Evolutionary conservation across 2,888 invertebrate species (phyloP).

Genomic region (Drosophila macrospina): DNA sequence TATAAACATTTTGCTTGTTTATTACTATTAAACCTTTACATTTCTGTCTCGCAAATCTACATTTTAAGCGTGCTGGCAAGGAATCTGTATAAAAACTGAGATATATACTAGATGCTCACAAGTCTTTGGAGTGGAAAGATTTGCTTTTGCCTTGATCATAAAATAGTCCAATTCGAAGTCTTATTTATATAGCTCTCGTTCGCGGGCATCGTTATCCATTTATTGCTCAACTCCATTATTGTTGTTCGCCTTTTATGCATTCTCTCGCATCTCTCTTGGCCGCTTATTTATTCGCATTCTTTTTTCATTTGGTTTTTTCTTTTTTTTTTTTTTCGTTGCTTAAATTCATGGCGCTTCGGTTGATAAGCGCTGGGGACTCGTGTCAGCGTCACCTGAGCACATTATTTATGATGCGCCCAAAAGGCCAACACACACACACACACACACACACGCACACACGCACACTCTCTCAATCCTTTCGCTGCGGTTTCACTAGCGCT

Average conservation of each 20-base stretch:
- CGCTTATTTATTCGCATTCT: conserved; percentile 39
- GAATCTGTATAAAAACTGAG: no score
- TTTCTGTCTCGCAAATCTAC: no score
- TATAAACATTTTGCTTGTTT: no score
- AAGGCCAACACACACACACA: conserved; percentile 31
- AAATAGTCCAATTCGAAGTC: conserved; percentile 1
- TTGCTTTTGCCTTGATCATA: not conserved
- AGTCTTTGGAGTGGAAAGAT: not conserved
- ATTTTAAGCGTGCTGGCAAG: no score
- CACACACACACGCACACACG: conserved; percentile 23
- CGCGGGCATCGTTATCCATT: conserved; percentile 25
- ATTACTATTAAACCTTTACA: no score
- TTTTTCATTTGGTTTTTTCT: conserved; percentile 13
- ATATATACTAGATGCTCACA: no score
- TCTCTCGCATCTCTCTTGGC: conserved; percentile 7
- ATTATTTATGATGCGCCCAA: conserved; percentile 70
- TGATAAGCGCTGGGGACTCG: conserved; percentile 56
- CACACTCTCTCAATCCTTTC: conserved; percentile 64
- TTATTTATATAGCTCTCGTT: conserved; percentile 3
- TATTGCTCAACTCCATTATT: conserved; percentile 50
- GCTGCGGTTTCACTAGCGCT: conserved; percentile 53
- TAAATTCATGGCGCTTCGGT: conserved; percentile 40
- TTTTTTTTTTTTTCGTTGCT: conserved; percentile 1
- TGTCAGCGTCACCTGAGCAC: conserved; percentile 55
- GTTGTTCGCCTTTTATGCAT: conserved; percentile 14